Conservation (phyloP, 2,113 vertebrate species). For the Alligator mississippiensis region DNA sequence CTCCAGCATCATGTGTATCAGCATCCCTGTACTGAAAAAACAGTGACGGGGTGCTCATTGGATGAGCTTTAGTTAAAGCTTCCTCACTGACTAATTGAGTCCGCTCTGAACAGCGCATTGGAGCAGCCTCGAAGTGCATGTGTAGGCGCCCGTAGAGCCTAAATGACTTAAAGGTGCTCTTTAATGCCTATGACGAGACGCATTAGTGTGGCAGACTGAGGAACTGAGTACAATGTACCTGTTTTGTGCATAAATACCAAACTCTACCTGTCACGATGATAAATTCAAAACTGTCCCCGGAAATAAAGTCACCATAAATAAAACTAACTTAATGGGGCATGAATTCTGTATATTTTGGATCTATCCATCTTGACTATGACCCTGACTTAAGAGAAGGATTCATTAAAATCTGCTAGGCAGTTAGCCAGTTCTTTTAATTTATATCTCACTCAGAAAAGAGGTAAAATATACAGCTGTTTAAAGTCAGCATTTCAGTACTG, state of each 20-base stretch:
- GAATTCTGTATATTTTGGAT: not conserved
- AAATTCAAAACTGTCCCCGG: not conserved
- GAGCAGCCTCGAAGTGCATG: not conserved
- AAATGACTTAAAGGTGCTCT: not conserved
- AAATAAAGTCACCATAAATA: not conserved
- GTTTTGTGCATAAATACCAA: not conserved
- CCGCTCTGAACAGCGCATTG: too few relatives aligned
- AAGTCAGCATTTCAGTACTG: not conserved
- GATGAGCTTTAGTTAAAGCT: not conserved
- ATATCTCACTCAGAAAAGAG: not conserved
- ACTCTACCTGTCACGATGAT: not conserved
- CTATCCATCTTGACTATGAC: not conserved
- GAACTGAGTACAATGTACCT: not conserved
- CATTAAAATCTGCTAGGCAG: not conserved
- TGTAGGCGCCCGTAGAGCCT: not conserved
- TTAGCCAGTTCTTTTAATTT: not conserved
- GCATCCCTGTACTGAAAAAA: too few relatives aligned
- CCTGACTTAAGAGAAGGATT: not conserved
- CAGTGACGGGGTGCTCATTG: too few relatives aligned
- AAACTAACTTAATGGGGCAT: conserved; percentile 1
- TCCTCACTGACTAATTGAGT: not conserved
- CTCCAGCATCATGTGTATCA: too few relatives aligned
- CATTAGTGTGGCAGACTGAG: not conserved
- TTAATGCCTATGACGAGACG: not conserved
- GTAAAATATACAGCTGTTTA: not conserved